These are phyloP conservation scores for Ptychadena robeensis DNA, from an alignment of 2,797 vertebrate genomes.

Conservation along the genomic window DNA sequence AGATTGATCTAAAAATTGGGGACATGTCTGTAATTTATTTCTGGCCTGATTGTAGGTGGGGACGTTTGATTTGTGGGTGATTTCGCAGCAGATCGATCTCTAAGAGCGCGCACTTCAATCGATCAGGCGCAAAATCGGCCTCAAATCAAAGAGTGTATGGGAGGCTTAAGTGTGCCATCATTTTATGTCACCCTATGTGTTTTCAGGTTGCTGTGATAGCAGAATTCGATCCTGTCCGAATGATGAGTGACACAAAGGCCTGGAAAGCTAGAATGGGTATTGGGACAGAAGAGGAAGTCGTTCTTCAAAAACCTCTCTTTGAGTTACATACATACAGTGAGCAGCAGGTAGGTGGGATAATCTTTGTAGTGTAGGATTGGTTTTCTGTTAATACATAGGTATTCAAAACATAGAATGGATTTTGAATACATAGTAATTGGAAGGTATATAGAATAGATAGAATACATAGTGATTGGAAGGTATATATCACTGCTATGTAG, in stretches of 20 bases:
- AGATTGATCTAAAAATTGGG: no score
- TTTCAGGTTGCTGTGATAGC: constrained; percentile 83
- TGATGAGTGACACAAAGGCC: constrained; percentile 84
- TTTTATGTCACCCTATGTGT: background rate
- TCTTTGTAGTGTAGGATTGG: background rate
- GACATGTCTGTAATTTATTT: no score
- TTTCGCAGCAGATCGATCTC: no score
- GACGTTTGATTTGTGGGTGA: no score
- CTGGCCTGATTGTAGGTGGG: no score
- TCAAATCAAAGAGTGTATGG: no score
- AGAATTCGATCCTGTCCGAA: constrained; percentile 82
- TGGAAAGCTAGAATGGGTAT: constrained; percentile 77
- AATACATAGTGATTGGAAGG: no score
- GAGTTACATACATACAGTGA: constrained; percentile 86
- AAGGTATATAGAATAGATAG: no score
- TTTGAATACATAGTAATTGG: no score
- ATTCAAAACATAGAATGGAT: background rate
- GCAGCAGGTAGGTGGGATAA: constrained; percentile 78
- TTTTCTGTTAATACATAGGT: background rate
- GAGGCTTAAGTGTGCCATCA: background rate
- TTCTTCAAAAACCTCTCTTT: constrained; percentile 87
- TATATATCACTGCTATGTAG: no score
- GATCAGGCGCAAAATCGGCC: no score
- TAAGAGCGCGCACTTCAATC: no score
- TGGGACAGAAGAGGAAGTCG: constrained; percentile 71